Percentiles rank a stretch among this genome's conserved stretches.
Conservation (phyloP, 2,888 invertebrate genomes). For the Gymnoscelis rufifasciata region DNA sequence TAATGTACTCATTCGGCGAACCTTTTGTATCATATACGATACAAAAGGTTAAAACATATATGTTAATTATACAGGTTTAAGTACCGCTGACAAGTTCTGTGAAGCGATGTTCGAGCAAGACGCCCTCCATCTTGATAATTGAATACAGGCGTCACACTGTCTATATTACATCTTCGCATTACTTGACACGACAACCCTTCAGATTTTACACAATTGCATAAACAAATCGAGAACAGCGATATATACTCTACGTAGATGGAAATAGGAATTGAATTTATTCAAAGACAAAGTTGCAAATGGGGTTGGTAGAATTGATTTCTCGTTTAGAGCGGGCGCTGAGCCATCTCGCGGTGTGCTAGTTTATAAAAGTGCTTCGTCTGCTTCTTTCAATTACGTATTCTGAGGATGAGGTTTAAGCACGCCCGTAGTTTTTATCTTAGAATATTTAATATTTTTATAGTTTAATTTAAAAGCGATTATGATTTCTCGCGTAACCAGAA, state of each 20-base stretch:
- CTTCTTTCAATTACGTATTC: conserved; percentile 1
- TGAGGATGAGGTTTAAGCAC: no score
- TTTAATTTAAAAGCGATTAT: no score
- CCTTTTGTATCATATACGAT: no score
- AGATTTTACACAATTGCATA: conserved; percentile 28
- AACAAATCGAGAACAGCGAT: conserved; percentile 19
- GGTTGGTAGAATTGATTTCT: conserved; percentile 29
- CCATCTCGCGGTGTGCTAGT: conserved; percentile 24
- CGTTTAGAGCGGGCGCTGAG: conserved; percentile 26
- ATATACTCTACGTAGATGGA: conserved; percentile 24
- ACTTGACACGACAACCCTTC: conserved; percentile 26
- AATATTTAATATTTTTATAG: no score
- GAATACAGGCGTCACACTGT: conserved; percentile 41
- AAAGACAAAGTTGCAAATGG: conserved; percentile 31
- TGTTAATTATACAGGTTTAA: conserved; percentile 24
- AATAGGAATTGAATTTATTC: conserved; percentile 37
- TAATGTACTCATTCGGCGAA: no score
- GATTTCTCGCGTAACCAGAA: no score
- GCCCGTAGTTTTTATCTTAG: no score
- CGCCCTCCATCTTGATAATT: conserved; percentile 39
- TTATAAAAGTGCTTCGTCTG: conserved; percentile 14
- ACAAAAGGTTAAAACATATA: no score
- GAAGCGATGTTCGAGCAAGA: neutral
- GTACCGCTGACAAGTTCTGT: no score
- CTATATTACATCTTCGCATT: conserved; percentile 35